Percentiles rank a stretch among this genome's conserved stretches.
These are phyloP conservation scores for Drosophila carrolli DNA, from an alignment of 1,140 invertebrate species.

Conservation along the genomic window DNA sequence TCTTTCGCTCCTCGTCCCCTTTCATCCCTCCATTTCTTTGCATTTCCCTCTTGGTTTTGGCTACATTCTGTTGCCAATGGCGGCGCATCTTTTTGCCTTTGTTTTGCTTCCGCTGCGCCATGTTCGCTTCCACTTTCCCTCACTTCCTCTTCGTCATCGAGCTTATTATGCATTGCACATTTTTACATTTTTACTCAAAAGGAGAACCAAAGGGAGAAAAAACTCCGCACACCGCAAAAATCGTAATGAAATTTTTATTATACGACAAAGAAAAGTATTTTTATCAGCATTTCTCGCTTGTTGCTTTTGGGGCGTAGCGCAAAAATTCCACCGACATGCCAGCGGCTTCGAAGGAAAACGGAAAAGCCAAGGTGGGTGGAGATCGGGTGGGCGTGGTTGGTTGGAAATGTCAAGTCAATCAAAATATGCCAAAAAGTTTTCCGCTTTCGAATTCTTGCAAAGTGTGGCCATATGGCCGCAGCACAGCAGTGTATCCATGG, in stretches of 20 bases:
- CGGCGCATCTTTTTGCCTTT: slow-evolving; percentile 65
- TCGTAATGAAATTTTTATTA: slow-evolving; percentile 83
- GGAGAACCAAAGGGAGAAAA: slow-evolving; percentile 23
- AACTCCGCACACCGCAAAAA: slow-evolving; percentile 71
- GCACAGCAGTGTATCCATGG: slow-evolving; percentile 30
- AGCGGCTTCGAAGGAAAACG: slow-evolving; percentile 29
- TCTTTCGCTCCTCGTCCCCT: slow-evolving; percentile 24
- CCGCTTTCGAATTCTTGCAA: slow-evolving; percentile 39
- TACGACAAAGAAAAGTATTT: slow-evolving; percentile 83
- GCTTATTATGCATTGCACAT: slow-evolving; percentile 82
- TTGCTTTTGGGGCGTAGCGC: slow-evolving; percentile 61
- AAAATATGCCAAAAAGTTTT: slow-evolving; percentile 71
- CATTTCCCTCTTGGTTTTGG: slow-evolving; percentile 20
- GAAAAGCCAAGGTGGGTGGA: slow-evolving; percentile 1
- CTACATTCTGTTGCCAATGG: slow-evolving; percentile 34
- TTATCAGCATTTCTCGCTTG: slow-evolving; percentile 81
- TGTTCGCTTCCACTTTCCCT: slow-evolving; percentile 48
- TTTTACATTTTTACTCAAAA: slow-evolving; percentile 75
- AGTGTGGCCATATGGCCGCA: slow-evolving; percentile 40
- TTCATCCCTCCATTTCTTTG: background rate
- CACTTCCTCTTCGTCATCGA: slow-evolving; percentile 32
- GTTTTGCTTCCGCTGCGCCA: slow-evolving; percentile 76
- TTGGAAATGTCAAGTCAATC: slow-evolving; percentile 71
- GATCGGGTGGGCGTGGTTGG: slow-evolving; percentile 4
- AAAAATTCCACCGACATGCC: slow-evolving; percentile 52